phyloP scores from a whole-genome alignment of 2,888 invertebrate species.

The Odontocolon sp. region DNA sequence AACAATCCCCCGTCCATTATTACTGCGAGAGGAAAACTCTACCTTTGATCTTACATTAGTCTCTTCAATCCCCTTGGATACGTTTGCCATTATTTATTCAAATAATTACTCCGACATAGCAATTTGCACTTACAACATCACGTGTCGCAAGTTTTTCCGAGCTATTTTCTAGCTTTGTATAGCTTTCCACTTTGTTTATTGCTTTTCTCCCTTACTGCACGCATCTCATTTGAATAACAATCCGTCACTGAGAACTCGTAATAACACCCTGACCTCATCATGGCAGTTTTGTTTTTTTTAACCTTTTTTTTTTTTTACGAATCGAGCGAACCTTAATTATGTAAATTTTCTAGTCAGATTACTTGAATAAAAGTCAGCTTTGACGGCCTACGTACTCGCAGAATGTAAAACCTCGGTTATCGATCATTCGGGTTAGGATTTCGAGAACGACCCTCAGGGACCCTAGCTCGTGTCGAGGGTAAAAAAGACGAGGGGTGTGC shows the following conservation, averaged over 20 bases:
- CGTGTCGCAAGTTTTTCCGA: too few relatives aligned
- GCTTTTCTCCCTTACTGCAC: slow-evolving; percentile 13
- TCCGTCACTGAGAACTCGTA: neutral
- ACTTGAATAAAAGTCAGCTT: slow-evolving; percentile 35
- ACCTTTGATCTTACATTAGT: neutral
- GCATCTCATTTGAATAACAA: slow-evolving; percentile 34
- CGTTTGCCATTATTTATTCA: too few relatives aligned
- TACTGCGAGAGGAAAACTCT: neutral
- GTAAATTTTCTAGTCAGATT: slow-evolving; percentile 36
- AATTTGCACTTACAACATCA: slow-evolving; percentile 7
- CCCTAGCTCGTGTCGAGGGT: slow-evolving; percentile 2
- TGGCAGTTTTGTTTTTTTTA: neutral
- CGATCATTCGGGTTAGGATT: slow-evolving; percentile 42
- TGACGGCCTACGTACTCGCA: neutral
- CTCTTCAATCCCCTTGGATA: neutral
- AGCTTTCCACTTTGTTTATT: neutral
- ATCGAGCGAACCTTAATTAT: slow-evolving; percentile 48
- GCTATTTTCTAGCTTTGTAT: neutral
- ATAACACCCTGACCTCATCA: slow-evolving; percentile 12
- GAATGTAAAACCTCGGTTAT: slow-evolving; percentile 40
- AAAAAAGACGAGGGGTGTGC: neutral
- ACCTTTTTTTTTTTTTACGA: neutral
- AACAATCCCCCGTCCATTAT: neutral
- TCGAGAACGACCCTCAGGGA: slow-evolving; percentile 5
- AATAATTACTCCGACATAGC: neutral